These are phyloP conservation scores for Lagopus leucura DNA, from an alignment of 2,113 vertebrate genomes.

Conservation along the genomic window DNA sequence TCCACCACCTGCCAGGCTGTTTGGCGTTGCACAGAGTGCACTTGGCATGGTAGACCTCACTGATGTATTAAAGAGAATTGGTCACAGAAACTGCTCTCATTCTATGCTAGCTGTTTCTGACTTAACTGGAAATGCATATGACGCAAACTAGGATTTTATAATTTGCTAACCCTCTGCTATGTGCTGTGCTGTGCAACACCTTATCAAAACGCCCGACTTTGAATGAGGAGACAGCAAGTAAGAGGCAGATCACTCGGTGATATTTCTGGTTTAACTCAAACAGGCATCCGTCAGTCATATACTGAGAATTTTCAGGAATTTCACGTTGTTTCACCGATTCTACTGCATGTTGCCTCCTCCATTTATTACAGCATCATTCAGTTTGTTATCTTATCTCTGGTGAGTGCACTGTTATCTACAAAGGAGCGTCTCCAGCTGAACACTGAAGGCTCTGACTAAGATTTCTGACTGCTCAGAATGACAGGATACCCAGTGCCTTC, in stretches of 20 bases:
- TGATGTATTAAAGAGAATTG: background rate
- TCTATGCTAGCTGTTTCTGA: background rate
- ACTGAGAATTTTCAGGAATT: background rate
- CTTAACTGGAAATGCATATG: background rate
- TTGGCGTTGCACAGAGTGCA: background rate
- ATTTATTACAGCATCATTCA: background rate
- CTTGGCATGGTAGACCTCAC: background rate
- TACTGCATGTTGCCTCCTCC: background rate
- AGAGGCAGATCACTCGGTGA: background rate
- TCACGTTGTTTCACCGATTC: background rate
- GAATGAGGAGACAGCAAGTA: background rate
- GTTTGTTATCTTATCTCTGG: background rate
- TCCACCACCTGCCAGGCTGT: slow-evolving; percentile 1
- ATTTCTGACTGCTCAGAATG: background rate
- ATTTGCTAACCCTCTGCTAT: background rate
- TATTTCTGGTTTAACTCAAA: slow-evolving; percentile 1
- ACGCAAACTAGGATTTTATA: background rate
- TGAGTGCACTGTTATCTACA: background rate
- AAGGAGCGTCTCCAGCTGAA: background rate
- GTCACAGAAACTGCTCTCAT: background rate
- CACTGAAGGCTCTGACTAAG: background rate
- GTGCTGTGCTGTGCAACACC: background rate
- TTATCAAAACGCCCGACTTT: background rate
- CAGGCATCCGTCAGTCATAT: background rate
- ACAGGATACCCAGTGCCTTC: background rate